phyloP scores from a whole-genome alignment of 2,888 invertebrate genomes.

The Callinectes sapidus region DNA sequence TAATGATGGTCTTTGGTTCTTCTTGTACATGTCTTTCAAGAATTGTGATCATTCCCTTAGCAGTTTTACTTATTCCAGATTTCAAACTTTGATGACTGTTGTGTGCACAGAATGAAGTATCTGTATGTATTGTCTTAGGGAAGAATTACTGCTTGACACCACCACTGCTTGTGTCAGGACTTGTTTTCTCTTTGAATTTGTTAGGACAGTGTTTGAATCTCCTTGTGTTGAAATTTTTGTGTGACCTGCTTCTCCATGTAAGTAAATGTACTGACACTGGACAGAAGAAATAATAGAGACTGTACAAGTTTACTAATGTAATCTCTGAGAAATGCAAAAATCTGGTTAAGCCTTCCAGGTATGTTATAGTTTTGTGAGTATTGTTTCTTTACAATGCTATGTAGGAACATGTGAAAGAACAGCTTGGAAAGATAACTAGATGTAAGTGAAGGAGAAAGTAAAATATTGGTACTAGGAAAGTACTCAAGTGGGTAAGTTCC shows the following conservation, averaged over 20 bases:
- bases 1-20: background rate
- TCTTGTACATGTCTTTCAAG: constrained; percentile 2
- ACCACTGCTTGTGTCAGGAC: background rate
- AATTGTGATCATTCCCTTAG: constrained; percentile 19
- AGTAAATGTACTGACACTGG: background rate
- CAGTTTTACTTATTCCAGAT: constrained; percentile 30
- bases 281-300: background rate
- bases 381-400: no score
- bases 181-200: background rate
- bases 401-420: no score
- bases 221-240: background rate
- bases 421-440: no score
- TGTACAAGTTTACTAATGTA: background rate
- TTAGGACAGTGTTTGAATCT: background rate
- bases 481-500: no score
- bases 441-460: no score
- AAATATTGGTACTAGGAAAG: no score
- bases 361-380: background rate
- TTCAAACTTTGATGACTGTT: background rate
- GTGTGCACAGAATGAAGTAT: background rate
- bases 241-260: background rate
- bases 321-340: background rate
- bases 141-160: background rate
- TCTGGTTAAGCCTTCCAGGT: background rate
- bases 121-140: background rate